Evolutionary conservation across 2,888 invertebrate genomes (phyloP), one percentile per base, ranked within the genome.

Genomic region (Linnaemya vulpina): DNA sequence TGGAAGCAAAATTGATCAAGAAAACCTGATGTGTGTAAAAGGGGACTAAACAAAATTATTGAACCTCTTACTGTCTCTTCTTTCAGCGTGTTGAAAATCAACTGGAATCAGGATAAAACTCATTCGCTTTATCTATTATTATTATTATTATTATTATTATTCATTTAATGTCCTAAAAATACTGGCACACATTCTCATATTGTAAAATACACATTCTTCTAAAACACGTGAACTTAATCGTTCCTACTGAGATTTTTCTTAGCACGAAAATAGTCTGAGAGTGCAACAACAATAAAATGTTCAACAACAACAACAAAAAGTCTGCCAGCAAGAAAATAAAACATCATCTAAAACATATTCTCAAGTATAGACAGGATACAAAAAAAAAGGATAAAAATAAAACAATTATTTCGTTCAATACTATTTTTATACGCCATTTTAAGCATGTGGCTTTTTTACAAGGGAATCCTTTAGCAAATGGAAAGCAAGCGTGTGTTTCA

Each of bases 201-300:
- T 22, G 7, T 20, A 38, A 38, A 62, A 40, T 20, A 63, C 7
- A 22, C 22, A 15, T 63, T 22, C 20, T 68, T 65, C 11, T 53
- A 35, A 68, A 77, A 82, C 85, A 85, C 85, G 85, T 82, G 85
- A 82, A 85, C 55, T 65, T 85, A 85, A 85, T 85, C 78, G 78
- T 78, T 82, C 82, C 78, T 55, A 68, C 85, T 82, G 85, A 25
- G 77, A 53, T 7, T 40, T 49, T 74, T 70, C 43, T 53, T 53
- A 17, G 38, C 22, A 46, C 58, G 38, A n/a, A 71, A 22, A 38
- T 9, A 76, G 46, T 46, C 20, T 25, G 13, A n/a, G 53, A 63
- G 55, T 20, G 53, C 17, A 20, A 67, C 35, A 67, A 49, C 11
- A 51, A 38, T 9, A 58, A 58, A 62, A 25, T 17, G 8, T 51